Percentiles rank a stretch among this genome's conserved stretches.
phyloP scores from a whole-genome alignment of 2,888 invertebrate genomes.

The Brachypalpus laphriformis region DNA sequence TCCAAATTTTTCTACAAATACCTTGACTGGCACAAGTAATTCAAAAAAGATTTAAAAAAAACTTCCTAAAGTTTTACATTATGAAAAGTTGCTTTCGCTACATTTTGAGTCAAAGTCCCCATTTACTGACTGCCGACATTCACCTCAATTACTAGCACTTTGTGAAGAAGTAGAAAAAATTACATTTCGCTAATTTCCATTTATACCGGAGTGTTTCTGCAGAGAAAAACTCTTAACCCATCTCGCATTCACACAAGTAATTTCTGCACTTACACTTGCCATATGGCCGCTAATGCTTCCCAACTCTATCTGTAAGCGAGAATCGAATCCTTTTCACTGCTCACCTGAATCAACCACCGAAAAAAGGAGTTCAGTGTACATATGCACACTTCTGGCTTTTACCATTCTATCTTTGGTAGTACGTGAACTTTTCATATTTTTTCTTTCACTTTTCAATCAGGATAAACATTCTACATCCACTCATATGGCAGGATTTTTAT shows the following conservation, averaged over 20 bases:
- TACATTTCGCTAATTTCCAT: slow-evolving; percentile 23
- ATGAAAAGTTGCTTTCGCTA: too few relatives aligned
- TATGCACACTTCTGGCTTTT: slow-evolving; percentile 2
- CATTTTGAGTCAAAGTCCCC: too few relatives aligned
- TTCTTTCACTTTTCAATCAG: slow-evolving; percentile 19
- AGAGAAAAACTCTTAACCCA: not conserved
- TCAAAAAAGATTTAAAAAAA: too few relatives aligned
- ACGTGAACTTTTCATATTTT: not conserved
- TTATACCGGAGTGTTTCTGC: not conserved
- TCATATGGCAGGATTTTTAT: not conserved
- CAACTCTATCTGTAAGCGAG: not conserved
- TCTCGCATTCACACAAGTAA: slow-evolving; percentile 41
- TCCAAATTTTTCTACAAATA: too few relatives aligned
- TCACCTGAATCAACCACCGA: not conserved
- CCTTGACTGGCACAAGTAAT: too few relatives aligned
- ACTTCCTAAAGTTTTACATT: too few relatives aligned
- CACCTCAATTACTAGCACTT: not conserved
- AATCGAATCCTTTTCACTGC: not conserved
- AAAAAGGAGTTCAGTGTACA: not conserved
- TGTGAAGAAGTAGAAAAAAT: not conserved
- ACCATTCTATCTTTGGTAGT: not conserved
- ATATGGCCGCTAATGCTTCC: not conserved
- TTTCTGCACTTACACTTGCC: slow-evolving; percentile 12
- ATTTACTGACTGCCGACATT: not conserved
- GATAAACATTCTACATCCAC: slow-evolving; percentile 30